Percentiles rank a stretch among this genome's conserved stretches.
Conservation (phyloP, 1,140 invertebrate species). For the Drosophila sechellia region DNA sequence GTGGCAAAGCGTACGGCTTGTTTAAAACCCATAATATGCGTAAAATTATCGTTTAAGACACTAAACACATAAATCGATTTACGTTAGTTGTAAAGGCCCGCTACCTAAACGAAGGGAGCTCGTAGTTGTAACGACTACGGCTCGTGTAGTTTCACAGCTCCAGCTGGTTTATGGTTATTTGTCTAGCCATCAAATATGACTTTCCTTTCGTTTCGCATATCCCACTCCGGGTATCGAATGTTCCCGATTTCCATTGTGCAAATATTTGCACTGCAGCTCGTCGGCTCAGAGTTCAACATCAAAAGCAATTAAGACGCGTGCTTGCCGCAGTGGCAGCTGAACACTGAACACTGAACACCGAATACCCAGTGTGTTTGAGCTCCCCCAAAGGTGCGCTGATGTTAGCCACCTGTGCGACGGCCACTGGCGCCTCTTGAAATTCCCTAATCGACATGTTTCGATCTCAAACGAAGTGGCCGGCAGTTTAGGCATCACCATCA, state of each 20-base stretch:
- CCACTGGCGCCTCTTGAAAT: conserved; percentile 82
- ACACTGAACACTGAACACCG: conserved; percentile 14
- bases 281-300: conserved; percentile 82
- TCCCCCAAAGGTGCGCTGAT: conserved; percentile 73
- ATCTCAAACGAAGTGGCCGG: conserved; percentile 76
- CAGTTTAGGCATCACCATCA: conserved; percentile 20
- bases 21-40: not conserved
- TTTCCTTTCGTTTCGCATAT: conserved; percentile 24
- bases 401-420: conserved; percentile 74
- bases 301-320: conserved; percentile 84
- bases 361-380: conserved; percentile 25
- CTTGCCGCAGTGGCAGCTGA: conserved; percentile 49
- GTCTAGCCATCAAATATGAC: conserved; percentile 30
- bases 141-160: not conserved
- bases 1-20: not conserved
- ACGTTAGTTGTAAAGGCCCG: conserved; percentile 13
- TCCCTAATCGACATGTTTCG: conserved; percentile 84
- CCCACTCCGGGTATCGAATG: conserved; percentile 28
- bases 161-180: conserved; percentile 33
- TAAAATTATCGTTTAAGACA: conserved; percentile 3
- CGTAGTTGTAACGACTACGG: conserved; percentile 16
- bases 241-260: conserved; percentile 46
- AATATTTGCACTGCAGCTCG: conserved; percentile 61
- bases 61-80: conserved; percentile 17
- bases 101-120: not conserved